Evolutionary conservation across 2,888 invertebrate species (phyloP).

Genomic region (Melikaiella ostensackeni): DNA sequence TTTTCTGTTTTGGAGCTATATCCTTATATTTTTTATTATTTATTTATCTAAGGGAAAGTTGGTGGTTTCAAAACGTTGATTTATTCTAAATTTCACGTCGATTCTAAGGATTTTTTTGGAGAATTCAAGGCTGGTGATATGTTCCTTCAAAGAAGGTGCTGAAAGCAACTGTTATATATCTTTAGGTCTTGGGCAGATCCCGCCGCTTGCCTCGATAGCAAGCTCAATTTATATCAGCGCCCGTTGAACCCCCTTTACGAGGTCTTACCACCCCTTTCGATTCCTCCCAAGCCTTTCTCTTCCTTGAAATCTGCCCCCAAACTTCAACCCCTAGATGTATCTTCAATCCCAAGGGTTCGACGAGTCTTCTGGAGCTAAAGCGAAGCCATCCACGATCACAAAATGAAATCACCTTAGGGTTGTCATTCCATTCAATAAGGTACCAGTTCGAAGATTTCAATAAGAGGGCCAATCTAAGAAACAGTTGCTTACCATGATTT

Average conservation of each 20-base stretch:
- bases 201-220: conserved; percentile 75
- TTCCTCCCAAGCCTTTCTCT: conserved; percentile 55
- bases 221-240: conserved; percentile 76
- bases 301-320: conserved; percentile 49
- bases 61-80: not conserved
- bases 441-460: conserved; percentile 35
- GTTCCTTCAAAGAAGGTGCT: conserved; percentile 68
- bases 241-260: conserved; percentile 75
- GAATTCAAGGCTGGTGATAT: conserved; percentile 32
- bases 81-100: not conserved
- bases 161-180: conserved; percentile 72
- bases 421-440: conserved; percentile 31
- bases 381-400: conserved; percentile 64
- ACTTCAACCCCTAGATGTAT: conserved; percentile 57
- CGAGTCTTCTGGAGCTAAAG: conserved; percentile 60
- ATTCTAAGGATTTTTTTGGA: not conserved
- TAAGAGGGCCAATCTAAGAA: conserved; percentile 9
- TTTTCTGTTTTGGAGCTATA: too few species aligned
- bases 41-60: not conserved
- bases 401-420: conserved; percentile 40
- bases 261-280: conserved; percentile 63
- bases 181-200: conserved; percentile 67
- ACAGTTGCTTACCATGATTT: not conserved
- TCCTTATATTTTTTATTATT: not conserved
- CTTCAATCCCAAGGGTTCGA: conserved; percentile 53